Base-by-base conservation (phyloP, 1,140 invertebrate genomes). In the Mylabris phalerata region DNA sequence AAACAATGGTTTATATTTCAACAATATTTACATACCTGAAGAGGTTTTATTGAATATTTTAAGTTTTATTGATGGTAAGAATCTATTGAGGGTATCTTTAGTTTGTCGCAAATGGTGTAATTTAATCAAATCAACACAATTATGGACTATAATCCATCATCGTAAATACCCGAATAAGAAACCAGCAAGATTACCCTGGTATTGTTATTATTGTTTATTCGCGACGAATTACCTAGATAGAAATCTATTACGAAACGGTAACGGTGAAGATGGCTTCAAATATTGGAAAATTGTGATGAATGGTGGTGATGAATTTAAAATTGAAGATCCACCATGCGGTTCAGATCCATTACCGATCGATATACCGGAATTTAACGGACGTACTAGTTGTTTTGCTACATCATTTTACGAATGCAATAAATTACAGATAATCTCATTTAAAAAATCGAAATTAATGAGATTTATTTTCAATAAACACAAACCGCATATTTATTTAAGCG, bases 191-290 rank as follows among this genome's bases (percentile, higher is more conserved):
- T 55, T 71, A 45, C 65, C 69, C 25, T 71, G 71, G 71, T 69
- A 67, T 61, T 59, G 74, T 2, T 74, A 70, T 60, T 71, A 71
- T 52, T 63, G 46, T 32, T 63, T 66, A 19, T 63, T 71, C 26
- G 54, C 63, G 44, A 71, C 62, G 4, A 60, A 71, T 58, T 57
- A 66, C 51, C 71, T 72, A 50, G 64, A 67, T 50, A 61, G 47
- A 49, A 76, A 75, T 65, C 48, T 75, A 10, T 48, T 76, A 7
- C 68, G 70, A 66, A 76, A 76, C 67, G 65, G 67, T 11, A 72
- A 72, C 61, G 75, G 74, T 6, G 54, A 73, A 56, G 41, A 70
- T 9, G 32, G 57, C 24, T 72, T 68, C 48, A 61, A 70, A 10
- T 55, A 75, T 61, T 75, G 74, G 74, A 62, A 58, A 6, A 73